phyloP scores from a whole-genome alignment of 2,113 vertebrate genomes.

The Cyanoderma ruficeps region DNA sequence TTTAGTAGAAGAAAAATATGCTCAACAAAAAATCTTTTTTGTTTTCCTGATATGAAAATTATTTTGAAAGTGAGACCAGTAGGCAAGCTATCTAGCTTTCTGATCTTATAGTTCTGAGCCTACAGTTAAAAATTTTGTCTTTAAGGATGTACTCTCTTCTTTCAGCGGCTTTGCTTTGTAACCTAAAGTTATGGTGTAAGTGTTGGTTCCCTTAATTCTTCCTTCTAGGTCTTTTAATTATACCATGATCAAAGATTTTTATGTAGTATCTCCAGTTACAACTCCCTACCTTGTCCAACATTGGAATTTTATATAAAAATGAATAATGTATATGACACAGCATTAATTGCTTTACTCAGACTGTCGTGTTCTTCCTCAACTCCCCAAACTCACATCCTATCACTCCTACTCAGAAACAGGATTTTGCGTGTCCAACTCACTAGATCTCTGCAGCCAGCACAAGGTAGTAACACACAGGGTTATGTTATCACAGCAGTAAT shows the following conservation, averaged over 20 bases:
- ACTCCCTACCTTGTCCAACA: not conserved
- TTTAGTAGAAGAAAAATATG: not conserved
- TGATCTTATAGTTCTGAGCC: not conserved
- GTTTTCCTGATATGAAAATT: not conserved
- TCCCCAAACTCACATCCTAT: not conserved
- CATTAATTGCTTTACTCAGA: not conserved
- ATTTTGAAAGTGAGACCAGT: not conserved
- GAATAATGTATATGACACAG: not conserved
- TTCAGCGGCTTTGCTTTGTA: not conserved
- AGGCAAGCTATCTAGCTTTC: not conserved
- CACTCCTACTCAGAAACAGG: not conserved
- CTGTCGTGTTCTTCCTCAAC: not conserved
- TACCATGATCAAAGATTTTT: not conserved
- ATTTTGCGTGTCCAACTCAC: not conserved
- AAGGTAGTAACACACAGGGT: not conserved
- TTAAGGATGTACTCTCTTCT: not conserved
- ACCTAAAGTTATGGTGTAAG: not conserved
- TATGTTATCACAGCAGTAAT: not conserved
- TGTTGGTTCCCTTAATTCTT: not conserved
- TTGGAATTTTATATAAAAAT: not conserved
- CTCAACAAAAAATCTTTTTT: not conserved
- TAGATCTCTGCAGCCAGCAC: not conserved
- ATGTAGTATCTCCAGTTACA: not conserved
- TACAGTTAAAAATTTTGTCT: not conserved
- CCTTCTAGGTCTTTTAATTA: not conserved